Percentiles rank a stretch among this genome's conserved stretches.
phyloP scores from a whole-genome alignment of 2,113 vertebrate species.

The Cepphus grylle region DNA sequence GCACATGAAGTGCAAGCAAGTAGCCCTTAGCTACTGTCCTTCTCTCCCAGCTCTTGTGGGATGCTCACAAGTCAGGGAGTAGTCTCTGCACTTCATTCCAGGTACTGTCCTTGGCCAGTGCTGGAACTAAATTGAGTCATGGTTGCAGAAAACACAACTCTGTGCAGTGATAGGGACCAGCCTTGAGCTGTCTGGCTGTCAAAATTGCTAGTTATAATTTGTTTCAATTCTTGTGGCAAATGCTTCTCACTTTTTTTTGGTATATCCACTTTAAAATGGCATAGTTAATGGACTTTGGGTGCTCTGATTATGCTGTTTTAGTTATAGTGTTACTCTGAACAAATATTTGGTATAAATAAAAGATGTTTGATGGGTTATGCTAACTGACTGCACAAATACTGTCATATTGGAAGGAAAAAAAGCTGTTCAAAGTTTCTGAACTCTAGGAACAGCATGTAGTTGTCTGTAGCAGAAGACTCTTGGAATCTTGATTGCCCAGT shows the following conservation, averaged over 20 bases:
- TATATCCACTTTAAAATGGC: not conserved
- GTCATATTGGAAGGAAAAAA: not conserved
- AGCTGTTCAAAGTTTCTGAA: not conserved
- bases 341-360: not conserved
- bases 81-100: not conserved
- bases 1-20: not conserved
- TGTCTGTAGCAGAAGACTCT: not conserved
- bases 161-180: not conserved
- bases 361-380: not conserved
- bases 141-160: not conserved
- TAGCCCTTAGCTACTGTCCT: not conserved
- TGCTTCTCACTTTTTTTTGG: not conserved
- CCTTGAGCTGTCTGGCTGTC: not conserved
- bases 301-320: not conserved
- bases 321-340: not conserved
- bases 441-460: not conserved
- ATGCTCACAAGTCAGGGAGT: not conserved
- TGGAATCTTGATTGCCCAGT: conserved; percentile 23
- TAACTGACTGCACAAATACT: not conserved
- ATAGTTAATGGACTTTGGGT: not conserved
- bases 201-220: not conserved
- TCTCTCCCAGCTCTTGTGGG: not conserved
- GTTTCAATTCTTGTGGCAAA: not conserved
- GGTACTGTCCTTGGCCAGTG: not conserved
- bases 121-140: not conserved